phyloP scores from a whole-genome alignment of 2,888 invertebrate species.

The Xylota sylvarum region DNA sequence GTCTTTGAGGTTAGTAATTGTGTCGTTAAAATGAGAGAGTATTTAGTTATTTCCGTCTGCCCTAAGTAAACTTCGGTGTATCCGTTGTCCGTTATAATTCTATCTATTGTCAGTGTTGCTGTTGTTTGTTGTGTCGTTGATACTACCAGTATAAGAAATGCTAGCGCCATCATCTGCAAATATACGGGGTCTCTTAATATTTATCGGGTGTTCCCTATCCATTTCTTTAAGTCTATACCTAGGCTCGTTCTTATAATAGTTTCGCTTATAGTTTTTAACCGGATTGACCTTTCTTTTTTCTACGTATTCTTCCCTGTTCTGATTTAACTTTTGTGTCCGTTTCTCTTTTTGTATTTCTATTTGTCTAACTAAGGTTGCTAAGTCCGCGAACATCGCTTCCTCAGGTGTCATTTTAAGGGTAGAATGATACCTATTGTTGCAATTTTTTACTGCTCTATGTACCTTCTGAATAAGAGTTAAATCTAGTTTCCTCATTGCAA shows the following conservation, averaged over 20 bases:
- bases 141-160: not conserved
- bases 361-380: not conserved
- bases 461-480: constrained; percentile 2
- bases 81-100: not conserved
- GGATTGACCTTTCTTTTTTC: not conserved
- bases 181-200: constrained; percentile 19
- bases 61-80: not conserved
- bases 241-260: constrained; percentile 29
- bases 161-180: constrained; percentile 16
- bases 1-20: no score
- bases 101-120: not conserved
- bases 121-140: not conserved
- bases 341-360: constrained; percentile 1
- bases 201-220: constrained; percentile 10
- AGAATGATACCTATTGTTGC: constrained; percentile 21
- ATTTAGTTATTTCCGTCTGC: no score
- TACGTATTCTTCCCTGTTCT: constrained; percentile 23
- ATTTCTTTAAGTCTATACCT: constrained; percentile 6
- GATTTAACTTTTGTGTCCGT: not conserved
- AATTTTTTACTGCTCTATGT: constrained; percentile 1
- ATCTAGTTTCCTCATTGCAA: constrained; percentile 6
- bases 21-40: not conserved
- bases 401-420: constrained; percentile 39
- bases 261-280: not conserved
- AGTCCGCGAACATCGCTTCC: constrained; percentile 26